These are phyloP conservation scores for Agapetus fuscipes DNA, from an alignment of 2,888 invertebrate genomes.

Conservation along the genomic window DNA sequence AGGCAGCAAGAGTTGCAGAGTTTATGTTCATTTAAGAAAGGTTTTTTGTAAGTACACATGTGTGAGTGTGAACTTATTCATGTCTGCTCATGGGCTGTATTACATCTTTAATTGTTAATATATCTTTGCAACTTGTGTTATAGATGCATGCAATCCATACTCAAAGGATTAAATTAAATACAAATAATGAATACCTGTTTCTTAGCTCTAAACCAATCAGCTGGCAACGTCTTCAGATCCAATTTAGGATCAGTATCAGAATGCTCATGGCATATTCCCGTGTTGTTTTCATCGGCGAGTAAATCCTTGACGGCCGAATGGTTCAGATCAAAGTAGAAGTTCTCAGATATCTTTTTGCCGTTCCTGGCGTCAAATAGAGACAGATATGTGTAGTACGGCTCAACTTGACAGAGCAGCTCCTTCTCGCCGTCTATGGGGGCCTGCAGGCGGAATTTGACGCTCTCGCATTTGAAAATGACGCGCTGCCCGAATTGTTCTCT, in stretches of 20 bases:
- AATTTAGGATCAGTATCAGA: conserved; percentile 47
- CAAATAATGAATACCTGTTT: conserved; percentile 41
- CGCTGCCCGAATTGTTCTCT: conserved; percentile 83
- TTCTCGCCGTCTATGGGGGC: conserved; percentile 67
- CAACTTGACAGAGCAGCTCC: conserved; percentile 72
- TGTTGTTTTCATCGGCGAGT: conserved; percentile 41
- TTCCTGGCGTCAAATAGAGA: conserved; percentile 84
- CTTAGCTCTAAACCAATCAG: conserved; percentile 63
- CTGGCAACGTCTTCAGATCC: conserved; percentile 59
- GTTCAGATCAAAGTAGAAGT: conserved; percentile 85
- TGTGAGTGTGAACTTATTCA: too few species aligned
- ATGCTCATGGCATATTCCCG: conserved; percentile 42
- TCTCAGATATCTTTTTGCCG: conserved; percentile 83
- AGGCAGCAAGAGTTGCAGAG: too few species aligned
- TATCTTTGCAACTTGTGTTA: too few species aligned
- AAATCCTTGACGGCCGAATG: conserved; percentile 56
- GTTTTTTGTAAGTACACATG: too few species aligned
- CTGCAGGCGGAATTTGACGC: conserved; percentile 75
- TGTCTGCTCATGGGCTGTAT: too few species aligned
- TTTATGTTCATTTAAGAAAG: too few species aligned
- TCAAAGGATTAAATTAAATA: too few species aligned
- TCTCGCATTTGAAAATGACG: conserved; percentile 74
- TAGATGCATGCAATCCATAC: too few species aligned
- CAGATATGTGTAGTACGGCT: conserved; percentile 87
- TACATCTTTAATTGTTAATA: too few species aligned